Conservation (phyloP, 2,113 vertebrate genomes). For the Bambusicola thoracicus region DNA sequence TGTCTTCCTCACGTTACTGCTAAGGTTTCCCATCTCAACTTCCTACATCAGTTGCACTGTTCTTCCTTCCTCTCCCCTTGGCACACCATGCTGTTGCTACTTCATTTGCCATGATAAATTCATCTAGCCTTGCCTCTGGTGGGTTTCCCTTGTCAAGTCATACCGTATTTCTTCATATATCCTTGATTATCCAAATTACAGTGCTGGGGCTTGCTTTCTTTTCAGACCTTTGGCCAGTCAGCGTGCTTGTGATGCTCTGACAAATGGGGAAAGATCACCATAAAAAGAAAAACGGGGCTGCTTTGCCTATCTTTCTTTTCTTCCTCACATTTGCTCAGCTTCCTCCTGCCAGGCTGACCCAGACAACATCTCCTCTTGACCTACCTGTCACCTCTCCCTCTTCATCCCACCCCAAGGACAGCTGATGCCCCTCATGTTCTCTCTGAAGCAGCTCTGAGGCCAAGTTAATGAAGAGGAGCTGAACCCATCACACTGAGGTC, state of each 20-base stretch:
- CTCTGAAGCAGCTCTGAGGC: neutral
- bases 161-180: neutral
- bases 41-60: neutral
- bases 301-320: neutral
- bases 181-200: neutral
- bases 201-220: neutral
- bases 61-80: neutral
- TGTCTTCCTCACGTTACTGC: neutral
- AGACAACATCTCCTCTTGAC: neutral
- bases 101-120: neutral
- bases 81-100: accelerated
- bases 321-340: neutral
- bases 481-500: neutral
- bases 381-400: neutral
- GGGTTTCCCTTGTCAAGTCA: neutral
- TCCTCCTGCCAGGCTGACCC: neutral
- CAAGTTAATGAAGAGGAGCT: neutral
- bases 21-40: neutral
- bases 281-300: neutral
- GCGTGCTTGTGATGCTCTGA: neutral
- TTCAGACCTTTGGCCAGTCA: neutral
- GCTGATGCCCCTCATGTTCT: neutral
- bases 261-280: neutral
- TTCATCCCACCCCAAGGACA: neutral
- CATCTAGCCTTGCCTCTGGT: neutral